These are phyloP conservation scores for Microctonus hyperodae DNA, from an alignment of 2,888 invertebrate species.

Conservation along the genomic window DNA sequence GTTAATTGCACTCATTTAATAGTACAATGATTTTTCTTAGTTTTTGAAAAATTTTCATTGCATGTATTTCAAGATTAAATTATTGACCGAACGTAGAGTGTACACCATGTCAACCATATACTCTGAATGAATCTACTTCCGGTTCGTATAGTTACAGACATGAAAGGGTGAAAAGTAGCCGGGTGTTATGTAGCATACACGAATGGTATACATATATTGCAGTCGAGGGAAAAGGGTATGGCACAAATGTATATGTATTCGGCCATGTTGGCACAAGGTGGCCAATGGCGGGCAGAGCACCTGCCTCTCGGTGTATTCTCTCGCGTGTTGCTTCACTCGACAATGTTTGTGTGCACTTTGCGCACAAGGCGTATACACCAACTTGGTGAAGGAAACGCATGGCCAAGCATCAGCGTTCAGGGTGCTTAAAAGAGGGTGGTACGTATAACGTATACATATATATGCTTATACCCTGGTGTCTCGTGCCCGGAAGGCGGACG, in stretches of 20 bases:
- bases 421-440: slow-evolving; percentile 12
- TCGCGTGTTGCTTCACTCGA: slow-evolving; percentile 47
- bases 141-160: neutral
- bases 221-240: slow-evolving; percentile 44
- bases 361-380: slow-evolving; percentile 37
- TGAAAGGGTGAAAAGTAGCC: slow-evolving; percentile 7
- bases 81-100: slow-evolving; percentile 7
- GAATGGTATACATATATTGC: neutral
- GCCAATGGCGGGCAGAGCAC: slow-evolving; percentile 62
- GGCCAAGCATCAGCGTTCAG: slow-evolving; percentile 22
- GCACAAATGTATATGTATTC: slow-evolving; percentile 39
- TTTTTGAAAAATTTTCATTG: slow-evolving; percentile 8
- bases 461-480: neutral
- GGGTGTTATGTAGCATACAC: neutral
- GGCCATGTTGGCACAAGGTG: slow-evolving; percentile 62
- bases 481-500: slow-evolving; percentile 15
- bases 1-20: neutral
- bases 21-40: neutral
- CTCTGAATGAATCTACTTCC: slow-evolving; percentile 2
- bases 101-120: neutral
- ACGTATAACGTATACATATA: slow-evolving; percentile 4
- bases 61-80: slow-evolving; percentile 18
- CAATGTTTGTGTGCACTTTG: slow-evolving; percentile 51
- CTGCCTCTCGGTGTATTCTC: slow-evolving; percentile 59
- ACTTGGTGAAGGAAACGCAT: slow-evolving; percentile 35